Conservation (phyloP, 1,140 invertebrate genomes). For the Drosophila eugracilis region DNA sequence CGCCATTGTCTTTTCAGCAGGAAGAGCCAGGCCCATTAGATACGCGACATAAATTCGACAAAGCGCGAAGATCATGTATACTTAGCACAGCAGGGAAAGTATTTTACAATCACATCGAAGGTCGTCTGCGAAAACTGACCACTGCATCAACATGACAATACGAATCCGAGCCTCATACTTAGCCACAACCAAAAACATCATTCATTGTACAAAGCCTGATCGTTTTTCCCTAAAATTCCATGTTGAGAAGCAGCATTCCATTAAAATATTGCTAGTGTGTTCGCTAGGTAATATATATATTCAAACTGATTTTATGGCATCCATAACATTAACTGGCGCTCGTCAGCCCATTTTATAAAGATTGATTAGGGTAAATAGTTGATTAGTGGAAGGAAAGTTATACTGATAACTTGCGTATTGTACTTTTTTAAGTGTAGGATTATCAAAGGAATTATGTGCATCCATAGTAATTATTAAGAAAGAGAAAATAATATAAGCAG, state of each 20-base stretch:
- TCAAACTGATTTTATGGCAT: slow-evolving; percentile 48
- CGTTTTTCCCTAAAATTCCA: slow-evolving; percentile 38
- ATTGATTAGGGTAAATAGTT: slow-evolving; percentile 48
- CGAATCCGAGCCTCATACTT: slow-evolving; percentile 16
- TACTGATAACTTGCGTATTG: slow-evolving; percentile 29
- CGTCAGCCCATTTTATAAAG: slow-evolving; percentile 34
- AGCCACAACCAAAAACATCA: slow-evolving; percentile 53
- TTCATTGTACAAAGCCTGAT: slow-evolving; percentile 42
- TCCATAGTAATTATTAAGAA: slow-evolving; percentile 27
- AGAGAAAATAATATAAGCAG: slow-evolving; percentile 14
- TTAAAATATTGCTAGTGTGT: slow-evolving; percentile 28
- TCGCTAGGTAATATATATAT: slow-evolving; percentile 49
- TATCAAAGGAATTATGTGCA: slow-evolving; percentile 25
- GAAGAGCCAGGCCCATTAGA: background rate
- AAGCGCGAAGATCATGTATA: slow-evolving; percentile 23
- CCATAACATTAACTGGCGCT: slow-evolving; percentile 46
- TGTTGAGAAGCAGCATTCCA: slow-evolving; percentile 48
- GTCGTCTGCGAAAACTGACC: slow-evolving; percentile 43
- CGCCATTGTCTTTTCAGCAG: slow-evolving; percentile 10
- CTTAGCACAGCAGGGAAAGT: slow-evolving; percentile 60
- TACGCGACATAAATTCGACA: background rate
- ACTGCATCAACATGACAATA: slow-evolving; percentile 57
- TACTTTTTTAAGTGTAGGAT: slow-evolving; percentile 38
- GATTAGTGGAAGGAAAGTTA: slow-evolving; percentile 30
- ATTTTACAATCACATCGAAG: slow-evolving; percentile 51